Evolutionary conservation across 2,113 vertebrate species (phyloP).

Genomic region (Typhlomys cinereus): DNA sequence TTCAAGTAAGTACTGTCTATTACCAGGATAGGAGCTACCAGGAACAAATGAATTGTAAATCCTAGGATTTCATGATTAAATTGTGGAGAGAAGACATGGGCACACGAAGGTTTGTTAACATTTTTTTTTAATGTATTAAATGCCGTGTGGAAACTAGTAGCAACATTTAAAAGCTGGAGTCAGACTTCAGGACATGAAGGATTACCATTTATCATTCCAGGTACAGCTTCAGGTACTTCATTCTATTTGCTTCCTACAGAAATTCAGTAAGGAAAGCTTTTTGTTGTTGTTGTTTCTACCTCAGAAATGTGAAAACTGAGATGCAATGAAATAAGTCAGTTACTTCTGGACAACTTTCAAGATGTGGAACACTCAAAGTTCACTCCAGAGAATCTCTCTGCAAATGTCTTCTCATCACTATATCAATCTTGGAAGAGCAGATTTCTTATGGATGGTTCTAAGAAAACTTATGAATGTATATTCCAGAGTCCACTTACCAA

Average conservation of each 20-base stretch:
- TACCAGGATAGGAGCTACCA: background rate
- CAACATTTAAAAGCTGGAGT: background rate
- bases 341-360: background rate
- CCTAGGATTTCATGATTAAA: background rate
- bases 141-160: background rate
- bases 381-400: background rate
- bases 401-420: background rate
- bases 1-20: background rate
- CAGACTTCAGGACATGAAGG: background rate
- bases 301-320: background rate
- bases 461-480: background rate
- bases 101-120: background rate
- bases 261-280: background rate
- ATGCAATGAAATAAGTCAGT: background rate
- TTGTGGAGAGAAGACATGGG: background rate
- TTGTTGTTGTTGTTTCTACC: background rate
- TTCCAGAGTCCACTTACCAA: background rate
- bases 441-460: background rate
- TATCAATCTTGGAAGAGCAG: background rate
- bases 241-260: background rate
- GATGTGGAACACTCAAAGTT: background rate
- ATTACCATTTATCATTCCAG: background rate
- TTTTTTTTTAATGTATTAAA: background rate
- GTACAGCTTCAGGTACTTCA: background rate
- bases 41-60: background rate